Evolutionary conservation across 2,113 vertebrate species (phyloP).

Genomic region (Tor tambroides): DNA sequence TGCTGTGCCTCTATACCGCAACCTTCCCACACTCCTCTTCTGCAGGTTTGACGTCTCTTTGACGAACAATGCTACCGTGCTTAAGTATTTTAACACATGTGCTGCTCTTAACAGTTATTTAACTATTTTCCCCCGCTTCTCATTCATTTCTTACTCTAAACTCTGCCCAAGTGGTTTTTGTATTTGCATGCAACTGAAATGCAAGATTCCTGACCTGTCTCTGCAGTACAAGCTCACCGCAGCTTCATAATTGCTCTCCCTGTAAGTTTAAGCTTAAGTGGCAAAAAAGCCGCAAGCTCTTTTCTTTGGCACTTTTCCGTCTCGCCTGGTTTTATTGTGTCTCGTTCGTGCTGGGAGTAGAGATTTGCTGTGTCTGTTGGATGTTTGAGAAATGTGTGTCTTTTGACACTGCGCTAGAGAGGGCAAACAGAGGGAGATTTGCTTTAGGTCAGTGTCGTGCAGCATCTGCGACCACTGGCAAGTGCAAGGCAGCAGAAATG

Average conservation of each 20-base stretch:
- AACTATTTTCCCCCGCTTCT: slow-evolving; percentile 14
- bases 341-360: slow-evolving; percentile 50
- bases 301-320: slow-evolving; percentile 61
- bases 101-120: slow-evolving; percentile 25
- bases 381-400: slow-evolving; percentile 38
- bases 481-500: slow-evolving; percentile 11
- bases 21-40: slow-evolving; percentile 6
- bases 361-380: slow-evolving; percentile 14
- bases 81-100: slow-evolving; percentile 56
- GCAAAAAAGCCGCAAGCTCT: slow-evolving; percentile 48
- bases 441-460: slow-evolving; percentile 33
- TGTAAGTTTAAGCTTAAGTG: slow-evolving; percentile 41
- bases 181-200: slow-evolving; percentile 19
- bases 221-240: slow-evolving; percentile 54
- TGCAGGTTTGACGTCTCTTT: slow-evolving; percentile 17
- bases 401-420: slow-evolving; percentile 11
- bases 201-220: slow-evolving; percentile 49
- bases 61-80: slow-evolving; percentile 34
- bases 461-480: slow-evolving; percentile 25
- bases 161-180: slow-evolving; percentile 17
- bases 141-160: slow-evolving; percentile 38
- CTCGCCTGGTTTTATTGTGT: slow-evolving; percentile 67
- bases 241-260: slow-evolving; percentile 64
- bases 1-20: neutral
- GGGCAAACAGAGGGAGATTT: slow-evolving; percentile 51